Conservation (phyloP, 2,113 vertebrate genomes). For the Zosterops japonicus region DNA sequence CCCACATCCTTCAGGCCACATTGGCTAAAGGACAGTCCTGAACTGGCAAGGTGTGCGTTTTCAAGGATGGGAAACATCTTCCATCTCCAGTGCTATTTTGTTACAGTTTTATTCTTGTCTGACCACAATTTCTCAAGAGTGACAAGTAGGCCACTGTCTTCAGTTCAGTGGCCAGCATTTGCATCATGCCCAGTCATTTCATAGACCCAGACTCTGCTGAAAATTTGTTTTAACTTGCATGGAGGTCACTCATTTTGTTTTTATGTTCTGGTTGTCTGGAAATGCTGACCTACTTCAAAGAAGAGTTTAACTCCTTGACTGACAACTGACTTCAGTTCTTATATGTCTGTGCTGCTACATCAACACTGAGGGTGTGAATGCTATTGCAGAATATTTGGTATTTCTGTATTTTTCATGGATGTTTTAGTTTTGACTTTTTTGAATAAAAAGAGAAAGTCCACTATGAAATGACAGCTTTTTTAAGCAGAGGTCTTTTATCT, state of each 20-base stretch:
- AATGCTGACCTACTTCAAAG: slow-evolving; percentile 23
- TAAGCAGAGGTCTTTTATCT: not conserved
- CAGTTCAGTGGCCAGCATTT: not conserved
- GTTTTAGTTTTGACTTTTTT: not conserved
- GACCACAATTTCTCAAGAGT: not conserved
- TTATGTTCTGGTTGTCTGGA: slow-evolving; percentile 49
- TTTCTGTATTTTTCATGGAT: not conserved
- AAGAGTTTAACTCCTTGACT: slow-evolving; percentile 5
- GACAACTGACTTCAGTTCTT: not conserved
- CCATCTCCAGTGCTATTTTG: not conserved
- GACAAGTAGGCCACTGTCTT: not conserved
- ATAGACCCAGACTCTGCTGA: slow-evolving; percentile 8
- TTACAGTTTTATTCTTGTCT: not conserved
- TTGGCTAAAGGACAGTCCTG: not conserved
- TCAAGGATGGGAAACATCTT: not conserved
- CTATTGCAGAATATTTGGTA: not conserved
- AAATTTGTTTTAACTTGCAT: slow-evolving; percentile 4
- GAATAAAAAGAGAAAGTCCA: not conserved
- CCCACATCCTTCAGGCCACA: not conserved
- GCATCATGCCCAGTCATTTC: slow-evolving; percentile 16
- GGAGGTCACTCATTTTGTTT: slow-evolving; percentile 25
- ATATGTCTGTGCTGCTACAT: not conserved
- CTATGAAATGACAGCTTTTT: not conserved
- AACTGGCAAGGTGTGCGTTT: accelerated
- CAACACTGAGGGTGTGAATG: not conserved